Evolutionary conservation across 2,113 vertebrate genomes (phyloP).

Genomic region (Xenus cinereus): DNA sequence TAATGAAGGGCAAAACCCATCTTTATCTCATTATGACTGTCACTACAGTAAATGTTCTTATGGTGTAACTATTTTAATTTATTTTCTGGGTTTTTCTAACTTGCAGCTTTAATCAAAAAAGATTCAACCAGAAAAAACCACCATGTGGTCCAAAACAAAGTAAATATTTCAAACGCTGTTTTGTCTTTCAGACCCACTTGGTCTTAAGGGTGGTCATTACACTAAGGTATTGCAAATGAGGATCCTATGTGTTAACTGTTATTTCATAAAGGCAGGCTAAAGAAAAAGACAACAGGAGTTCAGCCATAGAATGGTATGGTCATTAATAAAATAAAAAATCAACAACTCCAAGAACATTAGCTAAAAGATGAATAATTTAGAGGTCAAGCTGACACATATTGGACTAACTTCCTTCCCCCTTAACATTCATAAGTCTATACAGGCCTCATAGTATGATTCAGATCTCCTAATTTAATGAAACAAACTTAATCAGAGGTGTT

Average conservation of each 20-base stretch:
- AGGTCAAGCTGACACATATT: neutral
- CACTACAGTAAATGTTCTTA: neutral
- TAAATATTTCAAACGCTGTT: neutral
- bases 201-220: neutral
- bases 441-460: slow-evolving; percentile 37
- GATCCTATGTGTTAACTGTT: neutral
- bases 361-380: neutral
- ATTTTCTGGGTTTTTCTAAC: neutral
- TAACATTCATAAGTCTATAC: slow-evolving; percentile 23
- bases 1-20: neutral
- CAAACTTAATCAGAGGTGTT: slow-evolving; percentile 31
- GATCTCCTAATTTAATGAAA: slow-evolving; percentile 35
- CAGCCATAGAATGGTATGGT: neutral
- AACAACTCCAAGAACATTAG: neutral
- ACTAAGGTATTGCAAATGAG: neutral
- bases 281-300: neutral
- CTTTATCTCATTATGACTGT: neutral
- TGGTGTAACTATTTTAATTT: neutral
- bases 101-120: neutral
- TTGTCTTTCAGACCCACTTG: neutral
- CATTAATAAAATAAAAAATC: neutral
- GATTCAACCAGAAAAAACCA: neutral
- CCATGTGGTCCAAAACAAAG: neutral
- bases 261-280: neutral
- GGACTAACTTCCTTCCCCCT: neutral